Evolutionary conservation across 2,888 invertebrate genomes (phyloP), one percentile per base, ranked within the genome.

Genomic region (Cheilosia vulpina): DNA sequence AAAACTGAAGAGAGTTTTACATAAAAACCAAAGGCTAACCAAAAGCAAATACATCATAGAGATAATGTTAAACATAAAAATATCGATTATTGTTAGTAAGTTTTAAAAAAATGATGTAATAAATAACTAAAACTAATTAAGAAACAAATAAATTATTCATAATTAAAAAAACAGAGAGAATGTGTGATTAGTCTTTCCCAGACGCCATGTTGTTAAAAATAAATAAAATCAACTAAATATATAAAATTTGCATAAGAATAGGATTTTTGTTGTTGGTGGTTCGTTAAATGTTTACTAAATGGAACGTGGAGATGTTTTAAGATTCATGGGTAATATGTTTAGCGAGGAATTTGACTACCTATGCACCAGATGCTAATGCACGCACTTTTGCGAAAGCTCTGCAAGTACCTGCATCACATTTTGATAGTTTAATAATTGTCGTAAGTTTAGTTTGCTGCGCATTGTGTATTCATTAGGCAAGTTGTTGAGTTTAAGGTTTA

Each of bases 111-210:
- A 62, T 77, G 50, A 57, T 52, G 27, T 17, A 43, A 31, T 79
- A 69, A 69, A 73, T n/a, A 87, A 21, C 66, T 77, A 75, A 65
- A 82, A 87, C 66, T 65, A 84, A 60, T 21, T 31, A 58, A 75
- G 72, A 63, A 71, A 87, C 82, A 75, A 47, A 63, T 68, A 68
- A 69, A 60, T 24, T 24, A 60, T 43, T 43, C 24, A 43, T 75
- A 47, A 50, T 73, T 73, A 71, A 52, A 72, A 68, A 76, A 21
- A 87, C 65, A 87, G 55, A 79, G 84, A 87, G 80, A 87, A 89
- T 89, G 90, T 91, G 92, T 92, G 92, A 90, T 92, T 91, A 92
- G 92, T 92, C 92, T 92, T 92, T 92, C 92, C 92, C 91, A 90
- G 89, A 92, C 92, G 92, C 92, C 92, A 90, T 91, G 88, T 81